Base-by-base conservation (phyloP, 2,888 invertebrate genomes). In the Drosophila monieri region DNA sequence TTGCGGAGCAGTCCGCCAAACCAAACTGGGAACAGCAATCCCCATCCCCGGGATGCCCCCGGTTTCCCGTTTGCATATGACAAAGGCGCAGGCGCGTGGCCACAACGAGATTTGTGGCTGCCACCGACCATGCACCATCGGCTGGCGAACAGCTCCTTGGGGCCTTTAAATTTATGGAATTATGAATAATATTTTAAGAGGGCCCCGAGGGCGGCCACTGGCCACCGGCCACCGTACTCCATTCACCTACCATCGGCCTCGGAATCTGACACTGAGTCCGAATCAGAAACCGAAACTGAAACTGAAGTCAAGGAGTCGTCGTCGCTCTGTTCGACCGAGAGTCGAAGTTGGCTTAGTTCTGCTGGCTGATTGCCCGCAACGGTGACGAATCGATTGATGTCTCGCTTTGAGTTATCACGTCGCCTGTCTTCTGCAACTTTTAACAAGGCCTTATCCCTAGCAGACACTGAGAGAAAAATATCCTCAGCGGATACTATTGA, bases 331-430 rank as follows among this genome's bases (percentile, higher is more conserved):
- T 14, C 59, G 41, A 18, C 49, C 39, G 23, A 48, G 48, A 55
- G 62, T 43, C 23, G 39, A 54, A 44, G 48, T 51, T 64, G 62
- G 74, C 80, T 88, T 88, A 81, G 88, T 81, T 81, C 70, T 81
- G 88, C 84, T 72, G 84, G 84, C 80, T 81, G 80, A 81, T 81
- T 81, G 80, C 74, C 68, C 56, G 48, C 80, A 71, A 88, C 84
- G 80, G 80, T 81, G 80, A 81, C 80, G 80, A 81, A 81, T 81
- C 80, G 80, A 81, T 81, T 81, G 80, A 81, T 88, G 80, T 81
- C 86, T 81, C 84, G 88, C 88, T 81, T 70, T 88, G 80, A 81
- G 88, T 81, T 88, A 81, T 81, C 80, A 80, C 80, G 81, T 85
- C 80, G 80, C 80, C 80, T 75, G 76, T 80, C 88, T 72, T 80